A percentile compares a stretch with the other conserved stretches of the same genome.
phyloP scores from a whole-genome alignment of 2,888 invertebrate genomes.

The Gnatocerus cornutus region DNA sequence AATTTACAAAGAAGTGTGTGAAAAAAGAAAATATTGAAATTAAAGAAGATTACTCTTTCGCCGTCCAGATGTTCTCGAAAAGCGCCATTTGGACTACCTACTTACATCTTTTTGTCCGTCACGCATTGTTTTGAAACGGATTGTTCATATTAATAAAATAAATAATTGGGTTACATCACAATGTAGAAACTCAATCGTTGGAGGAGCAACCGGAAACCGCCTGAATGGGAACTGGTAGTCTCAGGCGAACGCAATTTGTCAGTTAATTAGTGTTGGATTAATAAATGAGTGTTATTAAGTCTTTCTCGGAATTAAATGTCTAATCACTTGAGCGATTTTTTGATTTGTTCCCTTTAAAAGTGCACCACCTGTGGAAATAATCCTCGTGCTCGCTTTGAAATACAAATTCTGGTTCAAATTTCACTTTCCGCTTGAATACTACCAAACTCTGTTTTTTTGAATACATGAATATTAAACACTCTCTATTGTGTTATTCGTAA shows the following conservation, averaged over 20 bases:
- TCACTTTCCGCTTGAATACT: slow-evolving; percentile 38
- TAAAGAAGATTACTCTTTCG: too few species aligned
- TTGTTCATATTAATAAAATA: not conserved
- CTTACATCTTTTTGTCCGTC: too few species aligned
- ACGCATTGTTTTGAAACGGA: too few species aligned
- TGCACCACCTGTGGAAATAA: not conserved
- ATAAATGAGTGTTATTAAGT: slow-evolving; percentile 7
- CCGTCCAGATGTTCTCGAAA: too few species aligned
- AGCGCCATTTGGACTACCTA: too few species aligned
- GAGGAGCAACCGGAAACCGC: slow-evolving; percentile 25
- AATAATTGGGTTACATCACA: slow-evolving; percentile 23
- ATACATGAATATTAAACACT: slow-evolving; percentile 33
- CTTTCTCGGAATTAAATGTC: slow-evolving; percentile 2
- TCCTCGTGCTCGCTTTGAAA: not conserved
- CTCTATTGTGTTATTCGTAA: slow-evolving; percentile 15
- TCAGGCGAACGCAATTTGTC: slow-evolving; percentile 23
- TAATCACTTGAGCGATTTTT: slow-evolving; percentile 4
- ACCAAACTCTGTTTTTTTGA: slow-evolving; percentile 30
- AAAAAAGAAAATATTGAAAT: too few species aligned
- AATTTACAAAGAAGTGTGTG: too few species aligned
- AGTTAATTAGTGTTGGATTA: slow-evolving; percentile 24
- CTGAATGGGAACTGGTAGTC: slow-evolving; percentile 27
- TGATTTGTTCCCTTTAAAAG: slow-evolving; percentile 2
- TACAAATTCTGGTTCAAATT: slow-evolving; percentile 29
- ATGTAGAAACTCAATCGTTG: slow-evolving; percentile 28